Evolutionary conservation across 2,797 vertebrate species (phyloP).

Genomic region (Siniperca obscura): DNA sequence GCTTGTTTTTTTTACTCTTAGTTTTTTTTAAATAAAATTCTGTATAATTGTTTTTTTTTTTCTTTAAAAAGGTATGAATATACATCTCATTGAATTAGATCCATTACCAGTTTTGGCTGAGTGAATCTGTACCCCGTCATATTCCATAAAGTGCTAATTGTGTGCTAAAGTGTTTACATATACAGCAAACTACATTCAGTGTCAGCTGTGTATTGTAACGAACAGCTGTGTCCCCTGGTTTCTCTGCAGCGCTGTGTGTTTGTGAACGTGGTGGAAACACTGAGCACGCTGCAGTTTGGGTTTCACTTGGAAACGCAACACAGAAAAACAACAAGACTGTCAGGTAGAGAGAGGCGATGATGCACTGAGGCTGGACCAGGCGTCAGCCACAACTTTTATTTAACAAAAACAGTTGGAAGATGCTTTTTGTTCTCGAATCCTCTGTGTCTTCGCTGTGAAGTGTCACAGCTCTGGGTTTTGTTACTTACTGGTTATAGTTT

Average conservation of each 20-base stretch:
- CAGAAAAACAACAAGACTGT: conserved; percentile 56
- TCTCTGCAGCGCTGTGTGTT: conserved; percentile 78
- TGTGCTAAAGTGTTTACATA: too few relatives aligned
- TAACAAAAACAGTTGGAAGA: not conserved
- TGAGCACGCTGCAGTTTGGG: conserved; percentile 81
- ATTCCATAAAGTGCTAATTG: too few relatives aligned
- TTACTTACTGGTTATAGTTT: not conserved
- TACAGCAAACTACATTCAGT: too few relatives aligned
- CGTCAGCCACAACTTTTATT: not conserved
- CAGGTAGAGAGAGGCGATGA: not conserved
- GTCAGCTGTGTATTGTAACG: not conserved
- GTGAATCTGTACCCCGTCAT: too few relatives aligned
- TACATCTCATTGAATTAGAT: too few relatives aligned
- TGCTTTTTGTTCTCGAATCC: not conserved
- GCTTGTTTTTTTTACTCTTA: too few relatives aligned
- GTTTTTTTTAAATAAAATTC: too few relatives aligned
- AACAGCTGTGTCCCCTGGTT: not conserved
- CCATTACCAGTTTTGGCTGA: too few relatives aligned
- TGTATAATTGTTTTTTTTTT: too few relatives aligned
- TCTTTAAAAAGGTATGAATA: too few relatives aligned
- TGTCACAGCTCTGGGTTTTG: conserved; percentile 9
- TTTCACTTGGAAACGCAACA: conserved; percentile 71
- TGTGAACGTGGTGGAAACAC: conserved; percentile 73
- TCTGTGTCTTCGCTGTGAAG: not conserved
- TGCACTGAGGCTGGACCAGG: not conserved